Conservation (phyloP, 64 coral and sea anemone genomes). For the Dendronephthya gigantea region DNA sequence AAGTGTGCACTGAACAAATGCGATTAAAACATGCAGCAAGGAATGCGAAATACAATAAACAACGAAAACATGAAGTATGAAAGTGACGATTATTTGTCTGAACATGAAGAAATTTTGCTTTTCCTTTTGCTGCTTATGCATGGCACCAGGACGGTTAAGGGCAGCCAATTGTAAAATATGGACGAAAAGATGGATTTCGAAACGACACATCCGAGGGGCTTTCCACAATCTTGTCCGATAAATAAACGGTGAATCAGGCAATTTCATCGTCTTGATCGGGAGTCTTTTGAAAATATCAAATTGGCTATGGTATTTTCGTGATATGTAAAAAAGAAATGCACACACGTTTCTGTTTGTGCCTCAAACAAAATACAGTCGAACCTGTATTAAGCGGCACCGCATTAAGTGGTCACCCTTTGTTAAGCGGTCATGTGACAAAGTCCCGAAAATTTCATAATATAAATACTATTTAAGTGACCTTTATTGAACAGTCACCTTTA, state of each 20-base stretch:
- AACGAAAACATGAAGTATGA: no score
- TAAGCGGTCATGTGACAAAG: no score
- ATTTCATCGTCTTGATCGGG: conserved; percentile 24
- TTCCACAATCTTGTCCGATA: conserved; percentile 15
- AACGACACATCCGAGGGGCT: neutral
- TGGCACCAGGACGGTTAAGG: neutral
- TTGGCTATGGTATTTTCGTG: neutral
- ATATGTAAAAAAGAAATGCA: conserved; percentile 23
- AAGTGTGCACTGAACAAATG: no score
- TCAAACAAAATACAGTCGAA: neutral
- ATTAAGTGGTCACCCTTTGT: no score
- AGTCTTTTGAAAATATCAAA: conserved; percentile 19
- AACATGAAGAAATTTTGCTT: conserved; percentile 23
- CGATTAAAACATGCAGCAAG: no score
- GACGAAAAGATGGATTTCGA: neutral
- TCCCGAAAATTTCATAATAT: no score
- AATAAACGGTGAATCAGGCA: conserved; percentile 12
- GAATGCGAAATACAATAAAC: no score
- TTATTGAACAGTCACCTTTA: neutral
- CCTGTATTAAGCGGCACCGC: neutral
- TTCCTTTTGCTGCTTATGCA: neutral
- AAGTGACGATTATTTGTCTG: no score
- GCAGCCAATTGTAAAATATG: conserved; percentile 21
- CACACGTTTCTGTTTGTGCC: neutral
- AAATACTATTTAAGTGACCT: neutral